Evolutionary conservation across 2,797 vertebrate genomes (phyloP).

Genomic region (Pseudomugil gertrudae): DNA sequence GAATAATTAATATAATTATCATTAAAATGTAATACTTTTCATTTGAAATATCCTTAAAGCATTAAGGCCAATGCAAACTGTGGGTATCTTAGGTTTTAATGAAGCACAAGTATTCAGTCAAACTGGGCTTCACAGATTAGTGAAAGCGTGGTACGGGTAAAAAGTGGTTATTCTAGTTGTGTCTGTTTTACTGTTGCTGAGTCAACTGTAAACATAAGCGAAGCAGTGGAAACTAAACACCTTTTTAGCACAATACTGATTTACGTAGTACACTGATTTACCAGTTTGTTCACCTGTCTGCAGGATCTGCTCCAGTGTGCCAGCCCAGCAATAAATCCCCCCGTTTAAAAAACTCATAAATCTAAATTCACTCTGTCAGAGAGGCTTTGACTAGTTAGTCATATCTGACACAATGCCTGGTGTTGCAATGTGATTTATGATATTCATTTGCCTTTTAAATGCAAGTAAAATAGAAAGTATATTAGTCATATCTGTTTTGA

Average conservation of each 20-base stretch:
- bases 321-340: constrained; percentile 4
- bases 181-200: constrained; percentile 9
- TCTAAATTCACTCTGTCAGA: background rate
- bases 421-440: background rate
- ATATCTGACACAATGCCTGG: background rate
- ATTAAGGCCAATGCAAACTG: background rate
- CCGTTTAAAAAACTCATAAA: background rate
- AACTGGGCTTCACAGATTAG: background rate
- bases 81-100: background rate
- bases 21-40: background rate
- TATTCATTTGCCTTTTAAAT: background rate
- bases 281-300: constrained; percentile 16
- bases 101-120: background rate
- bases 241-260: constrained; percentile 15
- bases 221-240: background rate
- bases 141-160: background rate
- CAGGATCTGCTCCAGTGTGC: background rate
- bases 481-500: background rate
- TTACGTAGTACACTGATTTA: constrained; percentile 10
- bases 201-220: constrained; percentile 8
- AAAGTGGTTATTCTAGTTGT: constrained; percentile 13
- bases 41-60: background rate
- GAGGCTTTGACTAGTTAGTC: background rate
- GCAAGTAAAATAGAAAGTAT: background rate
- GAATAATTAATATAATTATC: background rate